phyloP scores from a whole-genome alignment of 2,797 vertebrate genomes.

The Uromys caudimaculatus region DNA sequence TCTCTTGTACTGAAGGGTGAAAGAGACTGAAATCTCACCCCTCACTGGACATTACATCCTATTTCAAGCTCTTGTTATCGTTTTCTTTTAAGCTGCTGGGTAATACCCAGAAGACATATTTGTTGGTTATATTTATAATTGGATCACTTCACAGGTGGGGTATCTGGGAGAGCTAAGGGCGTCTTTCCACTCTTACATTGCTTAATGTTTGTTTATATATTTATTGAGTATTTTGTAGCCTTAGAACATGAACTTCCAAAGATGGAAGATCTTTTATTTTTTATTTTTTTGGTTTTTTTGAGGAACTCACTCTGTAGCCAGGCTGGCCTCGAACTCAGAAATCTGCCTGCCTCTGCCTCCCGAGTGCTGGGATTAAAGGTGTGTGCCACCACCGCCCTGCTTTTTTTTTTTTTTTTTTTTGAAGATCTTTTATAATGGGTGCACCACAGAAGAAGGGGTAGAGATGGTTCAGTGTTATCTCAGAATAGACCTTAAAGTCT shows the following conservation, averaged over 20 bases:
- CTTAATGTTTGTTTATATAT: constrained; percentile 42
- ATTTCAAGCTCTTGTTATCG: constrained; percentile 50
- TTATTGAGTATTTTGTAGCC: constrained; percentile 45
- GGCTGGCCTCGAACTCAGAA: no score
- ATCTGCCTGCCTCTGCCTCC: no score
- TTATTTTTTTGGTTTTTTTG: no score
- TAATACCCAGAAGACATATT: constrained; percentile 2
- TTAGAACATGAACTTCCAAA: constrained; percentile 45
- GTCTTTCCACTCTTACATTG: not conserved
- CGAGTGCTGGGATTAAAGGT: no score
- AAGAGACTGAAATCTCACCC: constrained; percentile 68
- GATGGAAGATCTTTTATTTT: constrained; percentile 20
- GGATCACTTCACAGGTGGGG: not conserved
- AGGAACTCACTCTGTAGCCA: no score
- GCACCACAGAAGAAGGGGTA: not conserved
- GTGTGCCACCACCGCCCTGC: no score
- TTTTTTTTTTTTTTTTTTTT: no score
- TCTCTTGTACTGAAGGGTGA: not conserved
- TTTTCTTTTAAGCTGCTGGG: constrained; percentile 2
- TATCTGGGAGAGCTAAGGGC: constrained; percentile 14
- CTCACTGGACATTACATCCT: not conserved
- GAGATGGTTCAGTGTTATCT: constrained; percentile 12
- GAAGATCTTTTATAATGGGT: constrained; percentile 21
- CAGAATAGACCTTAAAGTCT: constrained; percentile 57
- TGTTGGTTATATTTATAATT: constrained; percentile 52